A percentile compares a stretch with the other conserved stretches of the same genome.
These are phyloP conservation scores for Callospermophilus lateralis DNA, from an alignment of 2,113 vertebrate genomes.

Conservation along the genomic window DNA sequence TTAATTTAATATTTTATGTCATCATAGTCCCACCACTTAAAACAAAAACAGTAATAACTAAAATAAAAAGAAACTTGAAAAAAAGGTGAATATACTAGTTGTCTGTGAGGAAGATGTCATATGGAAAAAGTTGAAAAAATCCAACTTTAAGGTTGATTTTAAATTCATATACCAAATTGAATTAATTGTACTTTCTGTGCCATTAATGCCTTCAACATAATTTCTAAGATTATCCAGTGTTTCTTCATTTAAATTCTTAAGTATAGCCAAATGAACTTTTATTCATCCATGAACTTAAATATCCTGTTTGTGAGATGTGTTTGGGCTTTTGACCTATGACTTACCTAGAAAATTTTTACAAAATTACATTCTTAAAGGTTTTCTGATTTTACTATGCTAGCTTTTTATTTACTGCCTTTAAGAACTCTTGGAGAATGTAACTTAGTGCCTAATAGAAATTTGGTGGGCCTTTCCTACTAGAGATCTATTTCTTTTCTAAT, in stretches of 20 bases:
- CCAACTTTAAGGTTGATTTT: not conserved
- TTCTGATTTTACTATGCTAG: not conserved
- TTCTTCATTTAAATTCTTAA: not conserved
- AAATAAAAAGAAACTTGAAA: not conserved
- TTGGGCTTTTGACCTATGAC: not conserved
- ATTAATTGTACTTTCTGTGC: not conserved
- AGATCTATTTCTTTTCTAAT: not conserved
- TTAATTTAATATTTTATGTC: not conserved
- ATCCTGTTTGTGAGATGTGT: not conserved
- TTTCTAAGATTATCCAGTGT: not conserved
- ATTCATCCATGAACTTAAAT: not conserved
- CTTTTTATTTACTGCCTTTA: conserved; percentile 24
- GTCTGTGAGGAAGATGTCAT: not conserved
- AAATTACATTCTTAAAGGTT: not conserved
- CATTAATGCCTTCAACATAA: not conserved
- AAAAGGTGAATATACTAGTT: not conserved
- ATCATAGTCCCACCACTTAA: not conserved
- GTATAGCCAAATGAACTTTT: not conserved
- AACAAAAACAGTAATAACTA: not conserved
- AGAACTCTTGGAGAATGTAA: not conserved
- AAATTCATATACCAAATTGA: not conserved
- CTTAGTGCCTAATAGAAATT: not conserved
- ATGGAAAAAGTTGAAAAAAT: not conserved
- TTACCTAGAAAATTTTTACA: not conserved
- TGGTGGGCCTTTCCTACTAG: not conserved